Evolutionary conservation across 2,113 vertebrate species (phyloP), one percentile per base, ranked within the genome.

Genomic region (Mirounga angustirostris): DNA sequence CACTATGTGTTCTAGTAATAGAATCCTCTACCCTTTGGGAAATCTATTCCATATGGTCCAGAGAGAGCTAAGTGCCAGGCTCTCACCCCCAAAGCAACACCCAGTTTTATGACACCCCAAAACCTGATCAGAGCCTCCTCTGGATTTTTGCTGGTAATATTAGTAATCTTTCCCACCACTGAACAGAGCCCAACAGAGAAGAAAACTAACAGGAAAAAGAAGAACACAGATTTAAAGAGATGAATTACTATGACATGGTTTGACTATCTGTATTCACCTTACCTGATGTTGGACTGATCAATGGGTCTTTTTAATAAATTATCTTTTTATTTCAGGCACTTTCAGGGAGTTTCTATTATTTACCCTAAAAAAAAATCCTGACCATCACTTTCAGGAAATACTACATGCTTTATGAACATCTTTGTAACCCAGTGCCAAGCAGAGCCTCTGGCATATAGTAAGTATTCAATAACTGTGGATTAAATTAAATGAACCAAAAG

Each of bases 301-400:
- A 24, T 87, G 5, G 2, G 43, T 61, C 9, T 95, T 84, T 50
- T 50, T 59, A 7, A 58, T 71, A 78, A 92, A 71, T 92, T 19
- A 15, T 76, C 5, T 90, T 80, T 78, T 46, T 11, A 26, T 78
- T 85, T 83, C 56, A 82, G 59, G 30, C 21, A 59, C 5, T 74
- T 67, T 40, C 59, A 94, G 5, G 24, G 9, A 7, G 8, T 56
- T 93, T 94, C 71, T 97, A 12, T 52, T 79, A 95, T 61, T 92
- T 30, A 30, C 6, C 12, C 30, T 59, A 15, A 95, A 63, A 56
- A 56, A 50, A 56, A 50, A 24, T 30, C 14, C 33, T 67, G 18
- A 69, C 11, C 30, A 54, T 84, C 22, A 19, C 52, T 63, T 82
- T 36, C 54, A 89, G 50, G 88, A 61, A 90, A 81, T 33, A 63